These are phyloP conservation scores for Ictalurus punctatus DNA, from an alignment of 2,113 vertebrate species.

Conservation along the genomic window DNA sequence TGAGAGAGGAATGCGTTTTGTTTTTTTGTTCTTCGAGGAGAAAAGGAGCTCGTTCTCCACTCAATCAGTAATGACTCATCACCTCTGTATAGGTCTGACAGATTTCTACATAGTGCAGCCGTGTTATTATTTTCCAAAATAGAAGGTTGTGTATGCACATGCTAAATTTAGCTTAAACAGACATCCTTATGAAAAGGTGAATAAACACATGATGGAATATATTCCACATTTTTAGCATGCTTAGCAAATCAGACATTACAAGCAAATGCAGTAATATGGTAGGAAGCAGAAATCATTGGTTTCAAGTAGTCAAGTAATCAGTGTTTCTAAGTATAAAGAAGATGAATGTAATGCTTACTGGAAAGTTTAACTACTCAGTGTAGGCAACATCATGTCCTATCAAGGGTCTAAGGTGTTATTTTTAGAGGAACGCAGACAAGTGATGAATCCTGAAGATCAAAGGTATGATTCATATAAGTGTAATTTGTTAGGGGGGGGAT, in stretches of 20 bases:
- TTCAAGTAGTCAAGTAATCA: background rate
- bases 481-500: background rate
- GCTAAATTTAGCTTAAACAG: conserved; percentile 13
- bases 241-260: background rate
- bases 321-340: background rate
- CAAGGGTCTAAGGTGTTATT: background rate
- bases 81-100: conserved; percentile 37
- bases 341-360: background rate
- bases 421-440: background rate
- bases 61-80: conserved; percentile 59
- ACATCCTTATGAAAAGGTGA: background rate
- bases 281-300: background rate
- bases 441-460: background rate
- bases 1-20: conserved; percentile 46
- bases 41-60: conserved; percentile 47
- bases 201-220: background rate
- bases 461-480: background rate
- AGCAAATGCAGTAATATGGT: background rate
- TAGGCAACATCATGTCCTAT: background rate
- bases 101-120: conserved; percentile 18
- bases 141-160: background rate
- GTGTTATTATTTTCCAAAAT: conserved; percentile 16
- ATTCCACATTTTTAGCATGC: background rate
- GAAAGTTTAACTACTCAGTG: background rate
- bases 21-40: conserved; percentile 52